Conservation (phyloP, 2,888 invertebrate genomes). For the Abrostola triplasia region DNA sequence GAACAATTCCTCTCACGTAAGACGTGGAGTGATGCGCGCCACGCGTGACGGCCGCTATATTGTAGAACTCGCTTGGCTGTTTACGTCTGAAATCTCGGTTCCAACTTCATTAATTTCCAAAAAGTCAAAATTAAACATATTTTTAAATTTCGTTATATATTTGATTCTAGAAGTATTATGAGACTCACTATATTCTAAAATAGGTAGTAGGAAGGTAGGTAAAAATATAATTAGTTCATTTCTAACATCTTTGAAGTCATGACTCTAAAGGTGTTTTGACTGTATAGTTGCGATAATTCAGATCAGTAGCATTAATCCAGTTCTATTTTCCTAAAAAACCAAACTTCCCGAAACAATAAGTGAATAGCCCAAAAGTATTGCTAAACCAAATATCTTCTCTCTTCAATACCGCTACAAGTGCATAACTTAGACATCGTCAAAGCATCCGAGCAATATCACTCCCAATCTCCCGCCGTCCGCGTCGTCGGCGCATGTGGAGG, state of each 20-base stretch:
- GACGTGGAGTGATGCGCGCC: slow-evolving; percentile 52
- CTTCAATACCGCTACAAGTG: slow-evolving; percentile 4
- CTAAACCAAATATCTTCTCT: not conserved
- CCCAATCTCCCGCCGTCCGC: not conserved
- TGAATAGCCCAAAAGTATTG: too few relatives aligned
- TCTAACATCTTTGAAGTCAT: too few relatives aligned
- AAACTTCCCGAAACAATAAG: too few relatives aligned
- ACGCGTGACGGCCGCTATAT: slow-evolving; percentile 36
- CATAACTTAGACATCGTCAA: slow-evolving; percentile 1
- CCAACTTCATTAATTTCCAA: not conserved
- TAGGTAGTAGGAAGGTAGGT: too few relatives aligned
- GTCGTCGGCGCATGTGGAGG: not conserved
- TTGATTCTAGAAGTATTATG: too few relatives aligned
- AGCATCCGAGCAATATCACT: slow-evolving; percentile 6
- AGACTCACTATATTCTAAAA: too few relatives aligned
- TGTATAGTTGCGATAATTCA: too few relatives aligned
- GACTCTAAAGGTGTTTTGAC: too few relatives aligned
- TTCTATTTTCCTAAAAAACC: too few relatives aligned
- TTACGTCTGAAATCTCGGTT: slow-evolving; percentile 9
- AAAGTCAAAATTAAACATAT: not conserved
- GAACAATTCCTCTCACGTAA: slow-evolving; percentile 50
- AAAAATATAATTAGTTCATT: too few relatives aligned
- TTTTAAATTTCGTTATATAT: not conserved
- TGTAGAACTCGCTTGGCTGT: slow-evolving; percentile 3
- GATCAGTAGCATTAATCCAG: too few relatives aligned